phyloP scores from a whole-genome alignment of 2,113 vertebrate species.

The Syngnathus scovelli region DNA sequence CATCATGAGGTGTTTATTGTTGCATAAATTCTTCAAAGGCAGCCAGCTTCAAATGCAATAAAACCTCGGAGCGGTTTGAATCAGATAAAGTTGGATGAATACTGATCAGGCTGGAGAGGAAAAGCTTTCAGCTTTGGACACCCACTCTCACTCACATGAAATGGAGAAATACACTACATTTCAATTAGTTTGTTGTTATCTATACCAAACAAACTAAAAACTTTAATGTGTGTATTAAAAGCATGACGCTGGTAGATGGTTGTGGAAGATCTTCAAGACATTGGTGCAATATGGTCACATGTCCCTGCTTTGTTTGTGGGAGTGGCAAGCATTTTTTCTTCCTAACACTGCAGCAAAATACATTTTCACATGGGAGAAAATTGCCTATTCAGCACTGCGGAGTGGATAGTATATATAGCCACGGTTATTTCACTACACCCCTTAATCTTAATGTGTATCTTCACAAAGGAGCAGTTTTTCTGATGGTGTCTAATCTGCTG shows the following conservation, averaged over 20 bases:
- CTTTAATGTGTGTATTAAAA: not conserved
- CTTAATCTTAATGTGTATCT: conserved; percentile 13
- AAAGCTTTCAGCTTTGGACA: conserved; percentile 15
- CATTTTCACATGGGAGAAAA: conserved; percentile 31
- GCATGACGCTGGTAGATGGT: not conserved
- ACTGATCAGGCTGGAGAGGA: conserved; percentile 24
- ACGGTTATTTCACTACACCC: conserved; percentile 3
- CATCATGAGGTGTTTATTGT: conserved; percentile 18
- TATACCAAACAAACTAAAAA: not conserved
- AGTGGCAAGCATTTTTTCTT: conserved; percentile 28
- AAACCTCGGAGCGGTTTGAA: conserved; percentile 9
- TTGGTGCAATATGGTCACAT: conserved; percentile 5
- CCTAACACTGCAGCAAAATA: conserved; percentile 9
- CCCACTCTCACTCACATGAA: not conserved
- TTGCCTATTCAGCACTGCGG: conserved; percentile 6
- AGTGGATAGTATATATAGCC: not conserved
- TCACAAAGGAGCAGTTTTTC: conserved; percentile 21
- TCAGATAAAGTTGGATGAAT: conserved; percentile 39
- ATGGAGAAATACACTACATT: not conserved
- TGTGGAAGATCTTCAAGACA: not conserved
- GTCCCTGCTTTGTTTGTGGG: conserved; percentile 21
- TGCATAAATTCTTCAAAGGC: conserved; percentile 31
- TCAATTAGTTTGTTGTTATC: conserved; percentile 15
- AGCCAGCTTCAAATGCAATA: conserved; percentile 26
- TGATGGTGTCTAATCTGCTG: conserved; percentile 53